Evolutionary conservation across 2,888 invertebrate species (phyloP).

Genomic region (Gymnoscelis rufifasciata): DNA sequence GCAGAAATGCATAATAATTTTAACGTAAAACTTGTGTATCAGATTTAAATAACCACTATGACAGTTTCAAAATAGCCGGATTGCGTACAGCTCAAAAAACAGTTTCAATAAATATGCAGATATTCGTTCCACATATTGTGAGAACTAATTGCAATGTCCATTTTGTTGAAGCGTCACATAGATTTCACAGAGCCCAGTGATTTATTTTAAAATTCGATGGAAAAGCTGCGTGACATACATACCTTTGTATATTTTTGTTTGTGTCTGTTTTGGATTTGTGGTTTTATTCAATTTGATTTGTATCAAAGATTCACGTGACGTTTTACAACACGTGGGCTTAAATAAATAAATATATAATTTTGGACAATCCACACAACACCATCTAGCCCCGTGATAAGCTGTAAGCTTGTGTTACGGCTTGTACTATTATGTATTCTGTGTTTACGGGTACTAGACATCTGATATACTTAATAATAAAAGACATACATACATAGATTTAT

Average conservation of each 20-base stretch:
- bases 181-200: slow-evolving; percentile 39
- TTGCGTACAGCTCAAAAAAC: slow-evolving; percentile 14
- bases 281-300: slow-evolving; percentile 1
- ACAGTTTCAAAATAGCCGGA: too few species aligned
- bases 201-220: slow-evolving; percentile 33
- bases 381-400: too few species aligned
- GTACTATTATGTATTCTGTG: too few species aligned
- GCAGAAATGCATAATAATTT: too few species aligned
- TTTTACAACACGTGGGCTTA: background rate
- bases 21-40: too few species aligned
- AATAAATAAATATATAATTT: too few species aligned
- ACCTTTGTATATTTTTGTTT: background rate
- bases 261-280: slow-evolving; percentile 1
- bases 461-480: too few species aligned
- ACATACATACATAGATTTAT: too few species aligned
- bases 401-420: too few species aligned
- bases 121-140: slow-evolving; percentile 44
- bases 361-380: too few species aligned
- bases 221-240: slow-evolving; percentile 6
- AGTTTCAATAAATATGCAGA: slow-evolving; percentile 49
- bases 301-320: background rate
- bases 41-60: too few species aligned
- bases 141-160: slow-evolving; percentile 48
- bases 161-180: slow-evolving; percentile 40
- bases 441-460: too few species aligned